Base-by-base conservation (phyloP, 37 sponge, comb jelly and placozoan species). In the Crambe crambe region DNA sequence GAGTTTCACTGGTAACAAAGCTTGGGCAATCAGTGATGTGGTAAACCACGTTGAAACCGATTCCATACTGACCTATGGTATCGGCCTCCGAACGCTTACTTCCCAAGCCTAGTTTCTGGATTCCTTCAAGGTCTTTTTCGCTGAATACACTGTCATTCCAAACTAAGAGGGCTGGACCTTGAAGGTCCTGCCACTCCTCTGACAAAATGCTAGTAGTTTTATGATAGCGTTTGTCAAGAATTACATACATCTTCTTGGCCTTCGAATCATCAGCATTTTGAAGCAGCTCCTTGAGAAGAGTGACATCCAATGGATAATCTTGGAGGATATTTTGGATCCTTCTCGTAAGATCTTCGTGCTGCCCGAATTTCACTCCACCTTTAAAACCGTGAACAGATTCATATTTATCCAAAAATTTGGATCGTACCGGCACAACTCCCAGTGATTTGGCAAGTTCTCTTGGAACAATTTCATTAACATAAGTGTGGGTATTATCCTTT, bases 21-120 rank as follows among this genome's bases (percentile, higher is more conserved):
- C 70, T 77, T 23, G 93, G 93, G 65, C 93, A 92, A 65, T 92
- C 93, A 56, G 93, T 92, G 37, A 92, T 68, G 71, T 92, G 90
- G 74, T 93, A 93, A 18, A 85, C 90, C 1, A 68, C 83, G 82
- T 93, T 93, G 66, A 93, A 89, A 26, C 94, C 94, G 64, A 93
- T 85, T 21, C 94, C 94, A 92, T 74, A 92, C 63, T 81, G 86
- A 21, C 94, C 94, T 68, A 85, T 93, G 70, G 68, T 77, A 86
- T 93, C 65, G n/a, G n/a, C n/a, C n/a, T n/a, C n/a, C n/a, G n/a
- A n/a, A n/a, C n/a, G n/a, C n/a, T n/a, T n/a, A n/a, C 80, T 70
- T 30, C 90, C 94, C 42, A 77, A 35, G 12, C 93, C 93, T 4
- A 92, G 76, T 26, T 80, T 23, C 31, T 83, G 79, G 40, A 92